Evolutionary conservation across 2,797 vertebrate genomes (phyloP), one percentile per base, ranked within the genome.

Genomic region (Pogoniulus pusillus): DNA sequence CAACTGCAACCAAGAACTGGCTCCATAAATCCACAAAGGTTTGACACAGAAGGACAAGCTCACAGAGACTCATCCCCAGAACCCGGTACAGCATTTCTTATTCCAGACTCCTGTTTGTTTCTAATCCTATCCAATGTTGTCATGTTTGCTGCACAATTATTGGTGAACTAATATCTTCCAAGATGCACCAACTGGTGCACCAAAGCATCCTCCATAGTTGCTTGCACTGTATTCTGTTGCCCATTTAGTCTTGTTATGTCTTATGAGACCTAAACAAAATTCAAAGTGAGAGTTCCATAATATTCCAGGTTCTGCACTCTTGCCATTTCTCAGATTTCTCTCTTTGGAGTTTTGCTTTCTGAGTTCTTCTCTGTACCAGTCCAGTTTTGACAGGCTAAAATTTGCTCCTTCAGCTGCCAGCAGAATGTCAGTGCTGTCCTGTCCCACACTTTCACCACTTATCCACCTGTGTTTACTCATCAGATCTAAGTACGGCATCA

Each of bases 171-270:
- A 69, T 58, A 75, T 57, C n/a, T 19, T 64, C 35, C 45, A 60
- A 22, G 12, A 78, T 45, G 16, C 27, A 86, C 10, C 30, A 88
- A 65, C 7, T 41, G 37, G 30, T 17, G 17, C 26, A 85, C 3
- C 8, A 79, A 66, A 89, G 3, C 32, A 83, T 27, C 63, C 82
- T 64, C 7, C 76, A 12, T 16, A 37, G 3, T 74, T 24, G 63
- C 49, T 59, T 76, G 43, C 32, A 55, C 41, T 27, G 4, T 23
- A 26, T 8, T 69, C 24, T 72, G 30, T 30, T 86, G 49, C 32
- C 29, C 26, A 6, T 0, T 55, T 32, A 72, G 20, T 35, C 16
- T 34, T 0, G 4, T 19, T 16, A 51, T 0, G 1, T 57, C 81
- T 71, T 57, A 26, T 24, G 39, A 68, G 14, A 74, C 7, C 39